Base-by-base conservation (phyloP, 1,140 invertebrate species). In the Alviniconcha marisindica region DNA sequence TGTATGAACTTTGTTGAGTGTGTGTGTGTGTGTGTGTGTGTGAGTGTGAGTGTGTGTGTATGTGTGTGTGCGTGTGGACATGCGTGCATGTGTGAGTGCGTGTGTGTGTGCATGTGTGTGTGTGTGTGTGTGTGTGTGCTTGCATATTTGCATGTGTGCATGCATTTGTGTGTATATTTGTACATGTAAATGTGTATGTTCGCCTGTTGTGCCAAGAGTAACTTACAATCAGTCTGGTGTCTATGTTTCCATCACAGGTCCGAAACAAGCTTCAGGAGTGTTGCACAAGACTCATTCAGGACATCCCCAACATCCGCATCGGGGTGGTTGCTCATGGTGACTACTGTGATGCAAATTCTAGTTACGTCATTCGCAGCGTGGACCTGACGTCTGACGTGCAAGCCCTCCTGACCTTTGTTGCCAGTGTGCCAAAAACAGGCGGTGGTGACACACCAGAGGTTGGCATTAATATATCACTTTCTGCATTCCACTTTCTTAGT, bases 381-480 rank as follows among this genome's bases (percentile, higher is more conserved):
- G 91, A 92, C 74, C 71, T 92, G 40, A 92, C 91, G 10, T 87
- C 88, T 24, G 87, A 91, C 83, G 88, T 89, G 14, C 83, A 91
- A 15, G 80, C 76, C 3, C 81, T 92, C 31, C 86, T 88, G 1
- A 56, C 83, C 24, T 92, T 92, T 83, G 90, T 88, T 1, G 69
- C 71, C 2, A 74, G 83, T 28, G 89, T 90, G 15, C 87, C 87
- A 3, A 69, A 63, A 0, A 91, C 91, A 0, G 71, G 86, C 4
- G 91, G 91, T 15, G 91, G 91, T 0, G 91, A 91, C 71, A 33
- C 85, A 2, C 90, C 90, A 1, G 91, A 91, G 89, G 91, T 91
- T 85, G 31, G 83, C 42, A 69, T 4, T 69, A 2, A 38, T n/a
- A n/a, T n/a, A n/a, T n/a, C n/a, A n/a, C n/a, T n/a, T n/a, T n/a